Evolutionary conservation across 2,888 invertebrate species (phyloP), one percentile per base, ranked within the genome.

Genomic region (Drosophila mulleri): DNA sequence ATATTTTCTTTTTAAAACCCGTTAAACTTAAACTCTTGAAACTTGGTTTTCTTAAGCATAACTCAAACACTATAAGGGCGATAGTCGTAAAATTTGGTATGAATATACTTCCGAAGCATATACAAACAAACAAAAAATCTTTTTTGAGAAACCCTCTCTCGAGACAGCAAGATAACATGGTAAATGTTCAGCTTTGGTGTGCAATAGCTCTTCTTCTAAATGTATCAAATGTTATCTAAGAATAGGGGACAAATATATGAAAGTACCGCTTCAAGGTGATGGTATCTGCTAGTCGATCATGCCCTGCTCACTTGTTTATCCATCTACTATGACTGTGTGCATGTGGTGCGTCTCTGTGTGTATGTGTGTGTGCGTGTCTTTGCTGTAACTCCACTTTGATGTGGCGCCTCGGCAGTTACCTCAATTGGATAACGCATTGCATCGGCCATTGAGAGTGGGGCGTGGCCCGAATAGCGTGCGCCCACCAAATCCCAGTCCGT

Each of bases 401-500:
- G 70, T 70, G 70, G 67, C 73, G 54, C n/a, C 62, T 59, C 14
- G 29, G 57, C 44, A 67, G 78, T 74, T 80, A 88, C 90, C 94
- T 96, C 95, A 92, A 95, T 95, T 69, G 95, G 95, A 93, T 95
- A 96, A 92, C 95, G 93, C 81, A 96, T 93, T 63, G 96, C 95
- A 84, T 96, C 95, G 88, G 94, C 93, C 0, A 95, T 93, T 0
- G 95, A 94, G 39, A 96, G 93, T 0, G 96, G 96, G 74, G 96
- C 94, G 83, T 96, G 95, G 0, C 96, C 95, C 39, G 94, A 93
- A 94, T 96, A 95, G 88, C 95, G 94, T n/a, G 95, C 95, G 0
- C 96, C 96, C 12, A 96, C 95, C 80, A 96, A 93, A 91, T 96
- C 96, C 94, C 96, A 96, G 82, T 96, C 94, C 87, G 96, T 96